These are phyloP conservation scores for Protobothrops flavoviridis DNA, from an alignment of 2,113 vertebrate genomes.

Conservation along the genomic window DNA sequence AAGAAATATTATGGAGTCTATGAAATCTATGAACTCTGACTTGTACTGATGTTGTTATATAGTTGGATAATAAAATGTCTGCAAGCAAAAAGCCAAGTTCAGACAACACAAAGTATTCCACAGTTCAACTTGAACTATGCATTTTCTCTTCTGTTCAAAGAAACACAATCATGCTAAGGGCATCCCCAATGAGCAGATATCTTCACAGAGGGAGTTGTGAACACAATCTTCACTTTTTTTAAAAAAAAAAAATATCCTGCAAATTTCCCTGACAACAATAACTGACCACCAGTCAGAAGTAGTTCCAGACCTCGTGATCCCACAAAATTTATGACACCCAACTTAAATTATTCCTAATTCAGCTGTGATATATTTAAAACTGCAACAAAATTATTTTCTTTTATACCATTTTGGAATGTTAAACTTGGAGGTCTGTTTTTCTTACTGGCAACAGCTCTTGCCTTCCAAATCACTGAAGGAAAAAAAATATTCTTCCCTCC, in stretches of 20 bases:
- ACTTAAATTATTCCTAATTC: not conserved
- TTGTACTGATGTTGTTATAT: no score
- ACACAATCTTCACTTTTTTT: not conserved
- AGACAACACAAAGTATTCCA: no score
- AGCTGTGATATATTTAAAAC: not conserved
- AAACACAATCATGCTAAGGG: no score
- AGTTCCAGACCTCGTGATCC: not conserved
- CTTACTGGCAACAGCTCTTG: not conserved
- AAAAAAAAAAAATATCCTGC: no score
- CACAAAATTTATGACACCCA: not conserved
- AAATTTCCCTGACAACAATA: not conserved
- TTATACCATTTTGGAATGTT: not conserved
- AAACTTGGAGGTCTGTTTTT: not conserved
- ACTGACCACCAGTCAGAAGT: not conserved
- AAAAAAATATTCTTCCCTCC: not conserved
- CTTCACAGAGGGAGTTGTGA: not conserved
- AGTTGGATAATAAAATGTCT: no score
- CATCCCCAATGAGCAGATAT: not conserved
- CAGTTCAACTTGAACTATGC: no score
- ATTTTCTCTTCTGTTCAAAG: no score
- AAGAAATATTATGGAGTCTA: not conserved
- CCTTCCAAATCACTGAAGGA: not conserved
- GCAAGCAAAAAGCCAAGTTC: no score
- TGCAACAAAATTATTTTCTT: not conserved
- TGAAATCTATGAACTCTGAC: no score